Evolutionary conservation across 37 sponge, comb jelly and placozoan species (phyloP), one percentile per base, ranked within the genome.

Genomic region (Chondrosia reniformis): DNA sequence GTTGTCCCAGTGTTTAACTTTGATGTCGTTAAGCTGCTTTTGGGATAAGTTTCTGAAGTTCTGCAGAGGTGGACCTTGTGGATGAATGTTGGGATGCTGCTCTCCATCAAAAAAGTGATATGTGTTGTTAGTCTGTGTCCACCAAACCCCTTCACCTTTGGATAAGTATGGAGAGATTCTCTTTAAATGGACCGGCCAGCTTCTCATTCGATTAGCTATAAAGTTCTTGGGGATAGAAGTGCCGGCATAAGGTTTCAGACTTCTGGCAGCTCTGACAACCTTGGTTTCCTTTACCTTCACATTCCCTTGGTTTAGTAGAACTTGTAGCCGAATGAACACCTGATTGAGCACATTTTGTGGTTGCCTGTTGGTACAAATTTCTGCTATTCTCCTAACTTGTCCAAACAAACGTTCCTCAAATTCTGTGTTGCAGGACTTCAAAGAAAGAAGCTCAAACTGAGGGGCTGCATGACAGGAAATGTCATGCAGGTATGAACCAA

Each of bases 381-480:
- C 61, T 21, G 57, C 37, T 0, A 79, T 41, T 27, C 34, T 40
- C 19, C 36, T 72, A 13, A 36, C 45, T 42, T 82, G 82, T 19
- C 63, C 74, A 74, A 82, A 75, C 3, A 75, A 39, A 32, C 75
- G 62, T 32, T 82, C 75, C 0, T 81, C 72, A 21, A 45, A 66
- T 33, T 81, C 81, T 1, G 81, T 67, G 46, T 81, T 81, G 33
- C 46, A 43, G 19, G 81, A 81, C n/a, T 22, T 1, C 24, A 81
- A 12, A 8, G 46, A 71, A 0, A 81, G 12, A 3, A 56, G n/a
- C 58, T 81, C 73, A 22, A 46, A 81, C 21, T 72, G 72, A 38
- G 39, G 40, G 1, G 44, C 39, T 15, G 58, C 81, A 72, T 81
- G 81, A 2, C 19, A 24, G 4, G 31, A 43, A 0, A 81, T 0